Conservation (phyloP, 2,797 vertebrate genomes). For the Scleropages formosus region DNA sequence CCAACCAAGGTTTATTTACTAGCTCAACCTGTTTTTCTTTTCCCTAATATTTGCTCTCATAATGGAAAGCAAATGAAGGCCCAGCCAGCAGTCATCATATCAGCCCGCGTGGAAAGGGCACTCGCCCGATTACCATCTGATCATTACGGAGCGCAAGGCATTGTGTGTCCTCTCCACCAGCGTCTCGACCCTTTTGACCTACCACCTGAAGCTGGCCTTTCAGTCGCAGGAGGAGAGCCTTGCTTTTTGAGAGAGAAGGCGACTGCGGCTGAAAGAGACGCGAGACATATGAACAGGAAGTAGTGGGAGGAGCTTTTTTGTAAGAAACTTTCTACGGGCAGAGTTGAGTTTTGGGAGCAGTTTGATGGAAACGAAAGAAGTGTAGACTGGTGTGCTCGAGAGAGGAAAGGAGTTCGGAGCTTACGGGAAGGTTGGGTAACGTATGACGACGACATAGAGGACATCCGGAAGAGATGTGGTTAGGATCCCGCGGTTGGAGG, state of each 20-base stretch:
- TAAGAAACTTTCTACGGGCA: not conserved
- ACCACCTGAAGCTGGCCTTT: not conserved
- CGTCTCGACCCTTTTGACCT: no score
- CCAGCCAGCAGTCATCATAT: not conserved
- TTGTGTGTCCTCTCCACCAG: not conserved
- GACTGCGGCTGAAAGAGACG: not conserved
- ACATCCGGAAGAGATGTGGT: not conserved
- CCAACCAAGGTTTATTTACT: slow-evolving; percentile 17
- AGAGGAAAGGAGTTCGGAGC: not conserved
- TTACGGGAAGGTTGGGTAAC: not conserved
- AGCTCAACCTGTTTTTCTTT: slow-evolving; percentile 18
- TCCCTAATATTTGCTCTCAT: slow-evolving; percentile 22
- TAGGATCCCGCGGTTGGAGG: not conserved
- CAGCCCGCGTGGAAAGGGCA: not conserved
- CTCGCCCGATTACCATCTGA: slow-evolving; percentile 18
- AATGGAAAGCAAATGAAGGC: slow-evolving; percentile 31
- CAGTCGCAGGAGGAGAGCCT: not conserved
- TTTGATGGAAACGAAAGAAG: no score
- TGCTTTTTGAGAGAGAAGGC: not conserved
- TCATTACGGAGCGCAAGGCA: not conserved
- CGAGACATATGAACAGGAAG: not conserved
- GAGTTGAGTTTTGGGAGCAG: no score
- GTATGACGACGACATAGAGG: not conserved
- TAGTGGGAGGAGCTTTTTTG: not conserved
- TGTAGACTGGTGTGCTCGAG: no score